Conservation (phyloP, 2,797 vertebrate genomes). For the Etheostoma nigrum region DNA sequence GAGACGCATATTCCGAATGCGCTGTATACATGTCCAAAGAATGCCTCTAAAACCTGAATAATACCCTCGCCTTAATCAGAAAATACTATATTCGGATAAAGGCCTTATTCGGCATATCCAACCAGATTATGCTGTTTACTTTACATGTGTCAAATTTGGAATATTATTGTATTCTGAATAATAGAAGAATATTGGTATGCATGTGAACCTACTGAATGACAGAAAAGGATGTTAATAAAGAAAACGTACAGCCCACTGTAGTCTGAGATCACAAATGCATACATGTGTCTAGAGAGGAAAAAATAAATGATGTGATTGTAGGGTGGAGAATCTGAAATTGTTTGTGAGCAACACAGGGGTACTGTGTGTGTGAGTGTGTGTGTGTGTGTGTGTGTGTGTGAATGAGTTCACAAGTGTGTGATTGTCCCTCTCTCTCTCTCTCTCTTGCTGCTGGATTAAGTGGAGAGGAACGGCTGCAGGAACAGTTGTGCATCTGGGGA, state of each 20-base stretch:
- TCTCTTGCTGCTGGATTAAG: conserved; percentile 51
- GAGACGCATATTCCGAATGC: too few relatives aligned
- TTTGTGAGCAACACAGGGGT: conserved; percentile 57
- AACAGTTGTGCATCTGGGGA: conserved; percentile 70
- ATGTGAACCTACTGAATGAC: neutral
- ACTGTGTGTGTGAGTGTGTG: conserved; percentile 54
- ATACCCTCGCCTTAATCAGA: too few relatives aligned
- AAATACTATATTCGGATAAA: too few relatives aligned
- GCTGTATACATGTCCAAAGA: too few relatives aligned
- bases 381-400: conserved; percentile 53
- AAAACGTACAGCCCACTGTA: conserved; percentile 26
- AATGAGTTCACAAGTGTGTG: conserved; percentile 59
- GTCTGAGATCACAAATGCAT: conserved; percentile 18
- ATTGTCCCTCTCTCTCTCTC: conserved; percentile 11
- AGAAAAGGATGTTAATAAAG: conserved; percentile 44
- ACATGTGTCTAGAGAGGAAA: conserved; percentile 10
- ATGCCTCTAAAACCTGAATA: too few relatives aligned
- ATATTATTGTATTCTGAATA: too few relatives aligned
- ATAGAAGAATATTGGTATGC: too few relatives aligned
- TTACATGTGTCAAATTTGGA: too few relatives aligned
- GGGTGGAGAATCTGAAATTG: conserved; percentile 37
- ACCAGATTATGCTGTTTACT: too few relatives aligned
- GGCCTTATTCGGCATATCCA: too few relatives aligned
- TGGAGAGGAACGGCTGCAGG: conserved; percentile 65
- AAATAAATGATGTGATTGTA: conserved; percentile 13